phyloP scores from a whole-genome alignment of 2,888 invertebrate species.

The Corbicula japonica region DNA sequence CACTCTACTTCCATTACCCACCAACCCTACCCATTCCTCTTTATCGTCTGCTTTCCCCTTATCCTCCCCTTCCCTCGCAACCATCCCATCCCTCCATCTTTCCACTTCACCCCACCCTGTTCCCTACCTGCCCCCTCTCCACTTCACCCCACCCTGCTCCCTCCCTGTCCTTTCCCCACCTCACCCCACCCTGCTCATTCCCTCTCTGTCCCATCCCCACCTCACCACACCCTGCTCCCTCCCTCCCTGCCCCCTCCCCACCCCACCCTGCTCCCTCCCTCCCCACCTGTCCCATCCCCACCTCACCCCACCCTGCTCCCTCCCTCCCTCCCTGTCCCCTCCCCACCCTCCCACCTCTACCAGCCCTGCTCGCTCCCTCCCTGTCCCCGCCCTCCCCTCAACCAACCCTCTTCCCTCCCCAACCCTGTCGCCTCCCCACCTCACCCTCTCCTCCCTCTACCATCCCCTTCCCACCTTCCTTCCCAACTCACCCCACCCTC shows the following conservation, averaged over 20 bases:
- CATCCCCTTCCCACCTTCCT: background rate
- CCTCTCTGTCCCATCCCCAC: background rate
- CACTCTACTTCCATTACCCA: too few species aligned
- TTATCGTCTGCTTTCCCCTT: background rate
- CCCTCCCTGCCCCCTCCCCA: background rate
- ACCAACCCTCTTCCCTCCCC: too few species aligned
- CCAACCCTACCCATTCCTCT: background rate
- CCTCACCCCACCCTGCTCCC: background rate
- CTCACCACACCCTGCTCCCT: background rate
- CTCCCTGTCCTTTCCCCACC: constrained; percentile 6
- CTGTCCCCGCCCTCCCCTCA: background rate
- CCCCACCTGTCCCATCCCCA: background rate
- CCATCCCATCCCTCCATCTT: background rate
- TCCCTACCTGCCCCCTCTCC: background rate
- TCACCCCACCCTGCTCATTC: background rate
- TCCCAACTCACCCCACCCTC: too few species aligned
- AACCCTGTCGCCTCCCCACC: background rate
- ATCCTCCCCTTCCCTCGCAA: background rate
- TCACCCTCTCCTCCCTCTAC: too few species aligned
- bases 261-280: constrained; percentile 1
- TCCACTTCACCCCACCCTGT: background rate
- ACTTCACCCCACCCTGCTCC: background rate
- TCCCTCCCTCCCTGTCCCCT: constrained; percentile 2
- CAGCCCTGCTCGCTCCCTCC: background rate
- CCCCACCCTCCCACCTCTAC: background rate